Conservation (phyloP, 1,140 invertebrate species). For the Trichoplusia ni region DNA sequence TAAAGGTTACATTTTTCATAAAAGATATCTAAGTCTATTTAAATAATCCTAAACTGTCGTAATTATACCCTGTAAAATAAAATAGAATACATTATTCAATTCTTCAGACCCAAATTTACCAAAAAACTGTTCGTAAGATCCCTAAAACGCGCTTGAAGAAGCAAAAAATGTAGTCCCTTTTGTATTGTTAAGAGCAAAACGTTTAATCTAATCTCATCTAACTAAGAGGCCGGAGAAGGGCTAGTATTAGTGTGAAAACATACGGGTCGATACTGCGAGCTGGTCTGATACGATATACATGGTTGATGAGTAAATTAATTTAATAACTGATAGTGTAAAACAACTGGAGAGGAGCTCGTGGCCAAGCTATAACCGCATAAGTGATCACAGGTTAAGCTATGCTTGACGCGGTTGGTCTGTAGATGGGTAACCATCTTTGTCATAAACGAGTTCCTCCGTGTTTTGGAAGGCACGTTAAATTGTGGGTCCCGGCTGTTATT, state of each 20-base stretch:
- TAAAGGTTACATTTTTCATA: no score
- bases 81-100: slow-evolving; percentile 27
- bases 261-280: slow-evolving; percentile 8
- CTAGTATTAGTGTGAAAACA: slow-evolving; percentile 33
- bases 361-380: no score
- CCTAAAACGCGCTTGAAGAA: slow-evolving; percentile 28
- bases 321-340: no score
- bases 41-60: background rate
- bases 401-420: no score
- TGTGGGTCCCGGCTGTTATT: no score
- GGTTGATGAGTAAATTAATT: no score
- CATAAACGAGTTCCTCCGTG: no score
- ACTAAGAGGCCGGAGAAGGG: slow-evolving; percentile 42
- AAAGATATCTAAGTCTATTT: background rate
- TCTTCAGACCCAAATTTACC: slow-evolving; percentile 13
- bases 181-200: slow-evolving; percentile 43
- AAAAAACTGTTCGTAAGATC: slow-evolving; percentile 8
- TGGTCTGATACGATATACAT: no score
- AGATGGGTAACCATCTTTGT: no score
- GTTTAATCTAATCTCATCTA: slow-evolving; percentile 52
- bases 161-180: slow-evolving; percentile 37
- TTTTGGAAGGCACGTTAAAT: no score
- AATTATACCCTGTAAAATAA: background rate
- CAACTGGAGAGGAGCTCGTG: no score
- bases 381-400: no score